phyloP scores from a whole-genome alignment of 2,797 vertebrate genomes.

The Phalloptychus januarius region DNA sequence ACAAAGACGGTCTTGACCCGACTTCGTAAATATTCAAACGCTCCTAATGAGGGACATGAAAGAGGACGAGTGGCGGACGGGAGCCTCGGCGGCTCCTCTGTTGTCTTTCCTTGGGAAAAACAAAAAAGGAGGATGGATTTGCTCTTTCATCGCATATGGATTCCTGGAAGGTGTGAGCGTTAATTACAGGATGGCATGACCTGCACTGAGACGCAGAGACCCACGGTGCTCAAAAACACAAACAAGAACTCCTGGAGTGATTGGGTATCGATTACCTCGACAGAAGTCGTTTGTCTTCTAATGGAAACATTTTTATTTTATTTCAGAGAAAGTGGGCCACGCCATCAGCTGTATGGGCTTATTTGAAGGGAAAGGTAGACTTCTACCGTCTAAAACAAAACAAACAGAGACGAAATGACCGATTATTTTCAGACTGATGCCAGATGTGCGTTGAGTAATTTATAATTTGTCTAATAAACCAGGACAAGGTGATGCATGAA shows the following conservation, averaged over 20 bases:
- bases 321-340: neutral
- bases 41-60: constrained; percentile 37
- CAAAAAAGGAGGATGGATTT: constrained; percentile 19
- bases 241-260: neutral
- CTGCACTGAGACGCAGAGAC: constrained; percentile 9
- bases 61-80: constrained; percentile 26
- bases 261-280: constrained; percentile 40
- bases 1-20: constrained; percentile 52
- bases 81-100: constrained; percentile 11
- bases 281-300: constrained; percentile 15
- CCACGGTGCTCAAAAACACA: constrained; percentile 17
- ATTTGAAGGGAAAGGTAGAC: neutral
- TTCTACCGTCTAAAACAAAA: neutral
- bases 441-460: neutral
- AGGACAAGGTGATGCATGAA: neutral
- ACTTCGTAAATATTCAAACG: constrained; percentile 53
- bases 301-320: neutral
- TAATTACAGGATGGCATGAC: constrained; percentile 34
- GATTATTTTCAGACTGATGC: neutral
- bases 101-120: constrained; percentile 12
- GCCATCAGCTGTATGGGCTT: neutral
- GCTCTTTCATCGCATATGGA: constrained; percentile 28
- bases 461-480: neutral
- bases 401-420: neutral
- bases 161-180: constrained; percentile 22